Evolutionary conservation across 2,113 vertebrate genomes (phyloP).

Genomic region (Clarias magur): DNA sequence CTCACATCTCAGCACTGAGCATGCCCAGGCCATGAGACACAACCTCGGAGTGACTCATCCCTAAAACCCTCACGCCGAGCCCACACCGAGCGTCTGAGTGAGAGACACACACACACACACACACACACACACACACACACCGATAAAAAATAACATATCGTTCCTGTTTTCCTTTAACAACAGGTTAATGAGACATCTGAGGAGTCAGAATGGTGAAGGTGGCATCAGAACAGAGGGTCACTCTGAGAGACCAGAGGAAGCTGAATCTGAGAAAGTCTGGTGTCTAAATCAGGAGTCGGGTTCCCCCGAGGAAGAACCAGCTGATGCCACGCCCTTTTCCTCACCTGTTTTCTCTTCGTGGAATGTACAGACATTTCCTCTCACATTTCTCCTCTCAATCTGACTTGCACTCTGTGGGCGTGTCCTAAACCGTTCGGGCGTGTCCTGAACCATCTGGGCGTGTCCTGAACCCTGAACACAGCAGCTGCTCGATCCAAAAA

Average conservation of each 20-base stretch:
- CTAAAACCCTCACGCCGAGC: background rate
- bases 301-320: constrained; percentile 41
- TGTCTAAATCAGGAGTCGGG: background rate
- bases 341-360: constrained; percentile 21
- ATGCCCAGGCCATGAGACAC: constrained; percentile 4
- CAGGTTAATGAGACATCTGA: background rate
- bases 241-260: background rate
- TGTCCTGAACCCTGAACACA: background rate
- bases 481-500: background rate
- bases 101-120: background rate
- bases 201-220: background rate
- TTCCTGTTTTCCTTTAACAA: background rate
- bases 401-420: background rate
- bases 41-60: constrained; percentile 6
- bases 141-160: background rate
- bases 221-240: background rate
- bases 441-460: background rate
- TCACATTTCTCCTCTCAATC: constrained; percentile 34
- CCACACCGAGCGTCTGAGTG: background rate
- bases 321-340: constrained; percentile 30
- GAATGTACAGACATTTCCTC: constrained; percentile 18
- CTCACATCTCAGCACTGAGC: background rate
- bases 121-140: background rate
- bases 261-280: background rate
- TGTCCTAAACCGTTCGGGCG: background rate